Percentiles rank a stretch among this genome's conserved stretches.
Evolutionary conservation across 2,888 invertebrate genomes (phyloP).

Genomic region (Sphaerophoria taeniata): DNA sequence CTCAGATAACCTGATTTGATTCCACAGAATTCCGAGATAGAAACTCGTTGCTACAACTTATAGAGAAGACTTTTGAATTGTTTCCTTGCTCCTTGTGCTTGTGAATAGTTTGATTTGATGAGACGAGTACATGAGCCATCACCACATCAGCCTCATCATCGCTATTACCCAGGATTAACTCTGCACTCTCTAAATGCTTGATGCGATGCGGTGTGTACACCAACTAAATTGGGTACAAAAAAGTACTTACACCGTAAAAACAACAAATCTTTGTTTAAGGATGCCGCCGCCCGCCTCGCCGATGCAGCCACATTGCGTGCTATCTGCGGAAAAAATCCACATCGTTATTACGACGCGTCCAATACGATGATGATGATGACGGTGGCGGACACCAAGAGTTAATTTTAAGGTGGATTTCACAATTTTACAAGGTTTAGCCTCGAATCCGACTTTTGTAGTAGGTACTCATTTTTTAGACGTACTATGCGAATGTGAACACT

Average conservation of each 20-base stretch:
- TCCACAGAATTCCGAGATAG: conserved; percentile 62
- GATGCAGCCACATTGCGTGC: conserved; percentile 75
- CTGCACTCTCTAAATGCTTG: conserved; percentile 73
- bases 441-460: no score
- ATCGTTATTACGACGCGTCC: conserved; percentile 75
- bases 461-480: no score
- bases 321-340: conserved; percentile 76
- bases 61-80: conserved; percentile 17
- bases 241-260: conserved; percentile 74
- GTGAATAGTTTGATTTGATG: neutral
- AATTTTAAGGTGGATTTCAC: conserved; percentile 24
- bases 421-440: neutral
- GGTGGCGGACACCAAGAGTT: conserved; percentile 1
- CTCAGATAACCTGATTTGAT: conserved; percentile 74
- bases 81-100: conserved; percentile 3
- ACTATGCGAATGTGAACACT: no score
- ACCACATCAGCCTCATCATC: conserved; percentile 62
- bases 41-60: neutral
- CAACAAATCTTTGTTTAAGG: conserved; percentile 77
- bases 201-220: conserved; percentile 72
- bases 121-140: conserved; percentile 49
- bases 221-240: conserved; percentile 74
- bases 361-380: conserved; percentile 41
- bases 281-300: conserved; percentile 51
- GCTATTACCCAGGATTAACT: conserved; percentile 73